Evolutionary conservation across 2,113 vertebrate genomes (phyloP).

Genomic region (Phalacrocorax aristotelis): DNA sequence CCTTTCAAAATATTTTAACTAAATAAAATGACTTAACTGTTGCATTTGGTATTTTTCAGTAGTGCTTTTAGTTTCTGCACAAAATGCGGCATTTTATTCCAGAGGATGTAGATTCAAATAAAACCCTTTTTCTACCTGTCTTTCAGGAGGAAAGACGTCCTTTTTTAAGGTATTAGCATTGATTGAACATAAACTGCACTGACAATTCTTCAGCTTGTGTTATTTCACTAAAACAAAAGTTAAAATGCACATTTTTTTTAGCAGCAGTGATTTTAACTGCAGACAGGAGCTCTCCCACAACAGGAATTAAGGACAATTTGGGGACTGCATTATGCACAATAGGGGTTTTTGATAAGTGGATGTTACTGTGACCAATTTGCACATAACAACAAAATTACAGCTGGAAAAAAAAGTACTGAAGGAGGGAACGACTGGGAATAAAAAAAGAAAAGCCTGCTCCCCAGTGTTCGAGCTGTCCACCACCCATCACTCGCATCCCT

Average conservation of each 20-base stretch:
- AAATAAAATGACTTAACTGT: not conserved
- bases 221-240: not conserved
- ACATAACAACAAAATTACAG: not conserved
- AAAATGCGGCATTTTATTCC: not conserved
- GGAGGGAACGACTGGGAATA: not conserved
- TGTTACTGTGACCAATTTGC: not conserved
- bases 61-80: not conserved
- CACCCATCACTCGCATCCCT: not conserved
- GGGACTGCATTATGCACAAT: not conserved
- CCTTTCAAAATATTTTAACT: not conserved
- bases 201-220: not conserved
- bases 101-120: not conserved
- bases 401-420: not conserved
- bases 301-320: not conserved
- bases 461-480: not conserved
- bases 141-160: not conserved
- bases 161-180: not conserved
- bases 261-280: not conserved
- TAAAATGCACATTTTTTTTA: not conserved
- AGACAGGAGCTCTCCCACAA: not conserved
- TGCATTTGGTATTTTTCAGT: not conserved
- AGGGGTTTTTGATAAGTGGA: not conserved
- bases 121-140: not conserved
- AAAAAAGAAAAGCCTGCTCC: not conserved
- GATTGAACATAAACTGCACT: not conserved